Evolutionary conservation across 2,113 vertebrate genomes (phyloP).

Genomic region (Hemibagrus wyckioides): DNA sequence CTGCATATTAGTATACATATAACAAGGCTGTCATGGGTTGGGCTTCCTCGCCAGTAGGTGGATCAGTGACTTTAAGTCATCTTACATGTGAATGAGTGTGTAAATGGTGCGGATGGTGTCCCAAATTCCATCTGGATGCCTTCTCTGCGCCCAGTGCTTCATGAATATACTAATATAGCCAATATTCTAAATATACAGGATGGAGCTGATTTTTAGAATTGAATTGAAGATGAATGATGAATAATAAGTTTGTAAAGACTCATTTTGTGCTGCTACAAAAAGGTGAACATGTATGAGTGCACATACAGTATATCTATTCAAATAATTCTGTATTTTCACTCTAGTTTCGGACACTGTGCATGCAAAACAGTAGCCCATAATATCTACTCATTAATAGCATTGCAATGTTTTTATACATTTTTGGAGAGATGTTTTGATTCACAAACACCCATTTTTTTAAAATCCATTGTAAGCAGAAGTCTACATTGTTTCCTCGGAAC

Average conservation of each 20-base stretch:
- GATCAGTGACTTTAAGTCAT: not conserved
- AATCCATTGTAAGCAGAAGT: conserved; percentile 1
- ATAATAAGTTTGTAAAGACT: not conserved
- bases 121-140: not conserved
- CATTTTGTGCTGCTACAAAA: not conserved
- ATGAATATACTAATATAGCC: too few species aligned
- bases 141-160: not conserved
- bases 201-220: too few species aligned
- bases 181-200: too few species aligned
- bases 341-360: not conserved
- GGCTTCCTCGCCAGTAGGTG: not conserved
- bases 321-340: not conserved
- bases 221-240: not conserved
- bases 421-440: not conserved
- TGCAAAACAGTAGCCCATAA: not conserved
- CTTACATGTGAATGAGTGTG: not conserved
- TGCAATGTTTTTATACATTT: not conserved
- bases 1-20: not conserved
- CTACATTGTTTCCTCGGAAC: conserved; percentile 25
- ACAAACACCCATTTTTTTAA: conserved; percentile 2
- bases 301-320: not conserved
- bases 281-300: not conserved
- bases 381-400: not conserved
- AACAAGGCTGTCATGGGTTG: not conserved
- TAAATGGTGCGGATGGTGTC: not conserved